phyloP scores from a whole-genome alignment of 2,797 vertebrate species.

The Xyrichtys novacula region DNA sequence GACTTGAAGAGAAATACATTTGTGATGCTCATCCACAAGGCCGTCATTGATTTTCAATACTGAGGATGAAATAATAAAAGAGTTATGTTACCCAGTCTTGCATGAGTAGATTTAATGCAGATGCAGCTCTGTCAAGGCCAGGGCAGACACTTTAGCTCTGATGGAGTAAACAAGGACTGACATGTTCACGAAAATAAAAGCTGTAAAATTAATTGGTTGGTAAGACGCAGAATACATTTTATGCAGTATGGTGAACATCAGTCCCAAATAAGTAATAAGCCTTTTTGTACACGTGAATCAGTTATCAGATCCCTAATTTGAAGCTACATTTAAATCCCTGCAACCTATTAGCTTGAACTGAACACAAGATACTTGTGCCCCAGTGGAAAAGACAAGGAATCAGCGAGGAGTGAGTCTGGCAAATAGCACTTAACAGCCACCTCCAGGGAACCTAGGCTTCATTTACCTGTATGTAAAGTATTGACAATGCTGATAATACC shows the following conservation, averaged over 20 bases:
- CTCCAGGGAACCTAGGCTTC: too few relatives aligned
- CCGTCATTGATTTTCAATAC: slow-evolving; percentile 61
- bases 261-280: slow-evolving; percentile 5
- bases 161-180: slow-evolving; percentile 45
- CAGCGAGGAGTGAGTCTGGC: too few relatives aligned
- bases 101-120: slow-evolving; percentile 57
- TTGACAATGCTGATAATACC: too few relatives aligned
- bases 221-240: slow-evolving; percentile 24
- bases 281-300: neutral
- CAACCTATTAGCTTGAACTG: too few relatives aligned
- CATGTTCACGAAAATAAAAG: too few relatives aligned
- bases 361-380: too few relatives aligned
- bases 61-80: slow-evolving; percentile 48
- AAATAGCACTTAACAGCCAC: too few relatives aligned
- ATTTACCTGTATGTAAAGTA: too few relatives aligned
- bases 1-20: slow-evolving; percentile 32
- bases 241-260: slow-evolving; percentile 22
- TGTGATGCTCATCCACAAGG: slow-evolving; percentile 48
- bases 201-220: slow-evolving; percentile 15
- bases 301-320: too few relatives aligned
- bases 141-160: slow-evolving; percentile 55
- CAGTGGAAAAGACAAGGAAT: too few relatives aligned
- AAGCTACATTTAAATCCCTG: too few relatives aligned
- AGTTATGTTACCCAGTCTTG: slow-evolving; percentile 40
- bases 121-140: slow-evolving; percentile 56